These are phyloP conservation scores for Apodemus agrarius DNA, from an alignment of 2,797 vertebrate species.

Conservation along the genomic window DNA sequence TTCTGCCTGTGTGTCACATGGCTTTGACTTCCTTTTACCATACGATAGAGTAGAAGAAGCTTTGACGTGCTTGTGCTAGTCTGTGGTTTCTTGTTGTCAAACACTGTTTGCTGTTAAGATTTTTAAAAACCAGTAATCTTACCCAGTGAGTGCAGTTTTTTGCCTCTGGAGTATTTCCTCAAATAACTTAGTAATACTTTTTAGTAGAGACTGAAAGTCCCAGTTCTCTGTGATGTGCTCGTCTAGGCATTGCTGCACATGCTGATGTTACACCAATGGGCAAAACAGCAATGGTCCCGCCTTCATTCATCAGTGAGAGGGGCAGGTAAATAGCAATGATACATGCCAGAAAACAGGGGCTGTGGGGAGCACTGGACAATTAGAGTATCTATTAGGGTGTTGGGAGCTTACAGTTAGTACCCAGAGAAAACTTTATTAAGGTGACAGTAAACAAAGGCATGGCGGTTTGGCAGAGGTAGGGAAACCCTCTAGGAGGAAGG, in stretches of 20 bases:
- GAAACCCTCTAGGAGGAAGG: neutral
- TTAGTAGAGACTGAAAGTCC: neutral
- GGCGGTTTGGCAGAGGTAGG: neutral
- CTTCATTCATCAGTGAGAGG: neutral
- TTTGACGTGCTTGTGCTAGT: slow-evolving; percentile 11
- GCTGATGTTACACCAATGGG: neutral
- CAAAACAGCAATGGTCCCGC: neutral
- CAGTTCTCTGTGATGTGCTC: neutral
- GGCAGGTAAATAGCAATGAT: neutral
- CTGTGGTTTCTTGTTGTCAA: slow-evolving; percentile 53
- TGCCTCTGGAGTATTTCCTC: slow-evolving; percentile 40
- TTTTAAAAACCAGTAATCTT: neutral
- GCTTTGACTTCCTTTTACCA: slow-evolving; percentile 20
- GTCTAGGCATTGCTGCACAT: neutral
- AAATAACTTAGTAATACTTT: slow-evolving; percentile 33
- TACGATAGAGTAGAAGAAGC: neutral
- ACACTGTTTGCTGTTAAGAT: slow-evolving; percentile 26
- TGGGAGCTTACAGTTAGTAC: neutral
- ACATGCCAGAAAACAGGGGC: neutral
- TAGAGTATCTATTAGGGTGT: neutral
- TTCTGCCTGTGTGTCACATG: neutral
- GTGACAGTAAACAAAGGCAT: neutral
- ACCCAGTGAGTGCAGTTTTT: neutral
- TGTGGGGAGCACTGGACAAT: neutral
- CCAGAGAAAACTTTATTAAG: neutral